A percentile compares a stretch with the other conserved stretches of the same genome.
Conservation (phyloP, 1,140 invertebrate species). For the Fopius arisanus region DNA sequence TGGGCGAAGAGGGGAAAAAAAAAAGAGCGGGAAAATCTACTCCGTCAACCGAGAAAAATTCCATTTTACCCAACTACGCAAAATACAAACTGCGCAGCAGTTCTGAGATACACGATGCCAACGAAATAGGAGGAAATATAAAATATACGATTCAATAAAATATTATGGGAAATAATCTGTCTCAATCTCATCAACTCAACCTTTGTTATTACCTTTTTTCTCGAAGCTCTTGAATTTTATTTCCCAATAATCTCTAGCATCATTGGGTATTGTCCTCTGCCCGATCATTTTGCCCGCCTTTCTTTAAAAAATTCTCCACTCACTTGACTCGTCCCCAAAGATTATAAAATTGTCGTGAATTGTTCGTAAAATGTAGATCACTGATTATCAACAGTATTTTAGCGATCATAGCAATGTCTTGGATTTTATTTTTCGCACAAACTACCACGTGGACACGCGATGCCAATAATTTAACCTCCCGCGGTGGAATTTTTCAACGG, state of each 20-base stretch:
- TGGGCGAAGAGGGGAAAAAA: not conserved
- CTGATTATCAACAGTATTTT: not conserved
- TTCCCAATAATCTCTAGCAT: not conserved
- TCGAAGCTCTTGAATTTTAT: not conserved
- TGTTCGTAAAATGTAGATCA: not conserved
- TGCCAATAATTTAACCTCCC: not conserved
- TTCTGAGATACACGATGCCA: not conserved
- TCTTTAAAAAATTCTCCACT: not conserved
- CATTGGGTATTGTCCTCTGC: not conserved
- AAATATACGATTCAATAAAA: not conserved
- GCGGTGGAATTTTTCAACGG: not conserved
- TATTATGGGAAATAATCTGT: not conserved
- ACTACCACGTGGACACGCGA: slow-evolving; percentile 1
- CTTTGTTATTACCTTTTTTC: not conserved
- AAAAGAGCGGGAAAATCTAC: not conserved
- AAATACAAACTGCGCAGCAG: slow-evolving; percentile 2
- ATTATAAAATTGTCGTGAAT: not conserved
- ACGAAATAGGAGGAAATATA: not conserved
- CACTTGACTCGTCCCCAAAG: not conserved
- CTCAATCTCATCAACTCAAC: not conserved
- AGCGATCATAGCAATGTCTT: not conserved
- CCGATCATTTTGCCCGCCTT: not conserved
- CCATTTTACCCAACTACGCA: not conserved
- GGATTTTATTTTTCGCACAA: not conserved
- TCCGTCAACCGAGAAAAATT: not conserved